Percentiles rank a stretch among this genome's conserved stretches.
Evolutionary conservation across 1,140 invertebrate genomes (phyloP).

Genomic region (Danaus plexippus): DNA sequence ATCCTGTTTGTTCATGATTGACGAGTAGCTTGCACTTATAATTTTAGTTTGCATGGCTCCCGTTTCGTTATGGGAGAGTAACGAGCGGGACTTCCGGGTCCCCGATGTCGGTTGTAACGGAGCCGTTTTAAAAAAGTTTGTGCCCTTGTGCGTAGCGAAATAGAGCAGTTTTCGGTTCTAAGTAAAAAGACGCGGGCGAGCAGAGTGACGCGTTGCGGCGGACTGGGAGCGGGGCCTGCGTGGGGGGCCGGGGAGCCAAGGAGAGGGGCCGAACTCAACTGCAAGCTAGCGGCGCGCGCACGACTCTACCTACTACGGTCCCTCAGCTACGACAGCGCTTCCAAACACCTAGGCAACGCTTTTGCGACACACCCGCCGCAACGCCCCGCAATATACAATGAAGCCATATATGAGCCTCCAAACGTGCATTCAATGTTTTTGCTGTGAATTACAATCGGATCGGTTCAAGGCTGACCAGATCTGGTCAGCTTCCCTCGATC

Average conservation of each 20-base stretch:
- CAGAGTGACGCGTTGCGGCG: conserved; percentile 63
- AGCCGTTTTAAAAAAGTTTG: conserved; percentile 47
- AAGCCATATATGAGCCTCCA: conserved; percentile 40
- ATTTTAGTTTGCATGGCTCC: conserved; percentile 70
- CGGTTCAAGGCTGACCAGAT: conserved; percentile 59
- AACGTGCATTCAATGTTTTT: conserved; percentile 34
- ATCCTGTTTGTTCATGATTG: conserved; percentile 77
- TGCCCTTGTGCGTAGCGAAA: conserved; percentile 50
- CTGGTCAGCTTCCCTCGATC: conserved; percentile 31
- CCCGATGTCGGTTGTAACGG: conserved; percentile 43
- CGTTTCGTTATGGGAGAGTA: conserved; percentile 40
- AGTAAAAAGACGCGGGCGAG: conserved; percentile 46
- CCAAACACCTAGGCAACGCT: conserved; percentile 62
- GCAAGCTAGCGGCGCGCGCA: conserved; percentile 62
- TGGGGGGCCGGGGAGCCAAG: conserved; percentile 42
- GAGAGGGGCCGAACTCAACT: conserved; percentile 18
- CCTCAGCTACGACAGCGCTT: conserved; percentile 53
- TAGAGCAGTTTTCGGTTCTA: conserved; percentile 31
- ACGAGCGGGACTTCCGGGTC: conserved; percentile 44
- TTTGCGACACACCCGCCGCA: conserved; percentile 55
- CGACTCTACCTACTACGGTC: conserved; percentile 57
- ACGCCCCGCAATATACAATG: conserved; percentile 31
- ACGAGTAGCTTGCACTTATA: conserved; percentile 74
- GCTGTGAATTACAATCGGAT: conserved; percentile 43
- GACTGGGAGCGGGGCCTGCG: conserved; percentile 52